phyloP scores from a whole-genome alignment of 1,140 invertebrate genomes.

The Aphelinus certus region DNA sequence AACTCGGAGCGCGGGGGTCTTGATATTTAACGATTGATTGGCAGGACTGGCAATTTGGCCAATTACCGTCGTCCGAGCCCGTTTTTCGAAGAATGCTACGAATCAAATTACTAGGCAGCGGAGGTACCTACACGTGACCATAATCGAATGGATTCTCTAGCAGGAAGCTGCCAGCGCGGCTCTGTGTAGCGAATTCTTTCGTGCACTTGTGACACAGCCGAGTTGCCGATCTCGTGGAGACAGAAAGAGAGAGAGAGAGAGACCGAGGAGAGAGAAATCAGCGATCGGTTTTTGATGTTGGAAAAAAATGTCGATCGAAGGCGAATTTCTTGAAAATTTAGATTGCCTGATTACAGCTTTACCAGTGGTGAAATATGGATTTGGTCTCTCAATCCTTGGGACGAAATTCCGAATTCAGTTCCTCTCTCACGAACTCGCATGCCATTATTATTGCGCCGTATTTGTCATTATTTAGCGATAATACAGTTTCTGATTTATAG shows the following conservation, averaged over 20 bases:
- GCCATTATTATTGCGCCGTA: not conserved
- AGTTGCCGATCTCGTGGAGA: too few species aligned
- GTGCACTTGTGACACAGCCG: too few species aligned
- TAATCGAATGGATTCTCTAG: too few species aligned
- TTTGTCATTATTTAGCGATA: not conserved
- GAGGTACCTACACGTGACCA: slow-evolving; percentile 17
- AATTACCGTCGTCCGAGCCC: slow-evolving; percentile 53
- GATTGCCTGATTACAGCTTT: slow-evolving; percentile 26
- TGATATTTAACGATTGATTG: slow-evolving; percentile 63
- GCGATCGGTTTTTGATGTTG: slow-evolving; percentile 34
- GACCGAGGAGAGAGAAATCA: slow-evolving; percentile 47
- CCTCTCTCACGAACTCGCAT: not conserved
- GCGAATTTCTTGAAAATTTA: slow-evolving; percentile 27
- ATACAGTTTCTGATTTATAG: not conserved
- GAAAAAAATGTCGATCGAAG: slow-evolving; percentile 17
- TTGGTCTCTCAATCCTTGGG: not conserved
- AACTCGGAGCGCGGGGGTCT: slow-evolving; percentile 37
- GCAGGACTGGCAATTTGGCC: slow-evolving; percentile 62
- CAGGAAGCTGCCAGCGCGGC: too few species aligned
- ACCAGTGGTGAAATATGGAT: slow-evolving; percentile 7
- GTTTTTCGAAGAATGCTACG: slow-evolving; percentile 55
- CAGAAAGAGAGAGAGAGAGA: slow-evolving; percentile 39
- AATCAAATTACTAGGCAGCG: slow-evolving; percentile 58
- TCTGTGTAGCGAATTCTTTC: too few species aligned
- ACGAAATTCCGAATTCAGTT: not conserved